Base-by-base conservation (phyloP, 2,113 vertebrate genomes). In the Pachyramphus minor region DNA sequence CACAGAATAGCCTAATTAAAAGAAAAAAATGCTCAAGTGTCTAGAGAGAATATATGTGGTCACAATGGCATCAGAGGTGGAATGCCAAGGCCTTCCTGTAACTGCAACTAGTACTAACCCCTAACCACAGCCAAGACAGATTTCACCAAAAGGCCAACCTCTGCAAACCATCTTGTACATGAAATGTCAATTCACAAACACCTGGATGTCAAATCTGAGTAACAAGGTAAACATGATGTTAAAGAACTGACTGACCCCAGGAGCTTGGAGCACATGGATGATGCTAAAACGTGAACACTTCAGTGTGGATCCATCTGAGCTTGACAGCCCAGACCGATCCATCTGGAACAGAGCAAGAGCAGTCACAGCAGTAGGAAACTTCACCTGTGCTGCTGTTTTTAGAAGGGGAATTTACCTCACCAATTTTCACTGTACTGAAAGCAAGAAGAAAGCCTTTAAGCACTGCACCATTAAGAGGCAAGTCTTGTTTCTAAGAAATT, bases 401-500 rank as follows among this genome's bases (percentile, higher is more conserved):
- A 77, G 63, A 63, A 80, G 30, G 30, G 72, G 39, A 92, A 78
- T 92, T 93, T 31, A 39, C 56, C 59, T 74, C 21, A 58, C 37
- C 31, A 33, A 68, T 92, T 95, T 92, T 93, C 60, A 49, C 79
- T 84, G 84, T 21, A 77, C 66, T 9, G 1, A 88, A 94, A 88
- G 59, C 60, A 84, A 77, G 56, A 92, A 93, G 74, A 87, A 95
- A 97, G 80, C 50, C 76, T 93, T 90, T 42, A 90, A 89, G 68
- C 50, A 14, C 31, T 31, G 12, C 56, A 79, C 79, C 74, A 95
- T 91, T 95, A 95, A 92, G 83, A 71, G 66, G 14, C 75, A 90
- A 87, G 90, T 30, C 79, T 91, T 91, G 84, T 91, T 94, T 90
- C 95, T 95, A 95, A 94, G 93, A 93, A 93, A 86, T 86, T 1